Conservation (phyloP, 2,113 vertebrate species). For the Zosterops japonicus region DNA sequence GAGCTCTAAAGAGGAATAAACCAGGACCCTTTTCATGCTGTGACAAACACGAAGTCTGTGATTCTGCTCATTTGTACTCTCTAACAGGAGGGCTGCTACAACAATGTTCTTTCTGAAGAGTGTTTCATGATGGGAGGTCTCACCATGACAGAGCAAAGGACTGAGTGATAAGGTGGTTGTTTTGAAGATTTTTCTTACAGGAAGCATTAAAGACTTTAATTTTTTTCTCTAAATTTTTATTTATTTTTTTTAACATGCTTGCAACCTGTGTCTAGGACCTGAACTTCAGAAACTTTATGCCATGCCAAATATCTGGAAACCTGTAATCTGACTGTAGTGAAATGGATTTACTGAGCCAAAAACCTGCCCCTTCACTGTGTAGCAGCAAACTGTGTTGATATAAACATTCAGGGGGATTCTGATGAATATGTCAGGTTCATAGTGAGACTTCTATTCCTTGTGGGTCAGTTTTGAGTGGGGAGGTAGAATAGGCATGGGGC, state of each 20-base stretch:
- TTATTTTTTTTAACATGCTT: background rate
- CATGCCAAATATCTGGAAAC: rapidly evolving
- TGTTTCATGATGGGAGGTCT: background rate
- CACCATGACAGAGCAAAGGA: background rate
- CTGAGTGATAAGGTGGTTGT: background rate
- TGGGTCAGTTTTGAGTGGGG: background rate
- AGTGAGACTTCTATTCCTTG: background rate
- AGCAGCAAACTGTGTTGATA: background rate
- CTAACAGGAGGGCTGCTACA: background rate
- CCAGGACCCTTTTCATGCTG: background rate
- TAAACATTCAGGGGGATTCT: background rate
- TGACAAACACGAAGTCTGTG: background rate
- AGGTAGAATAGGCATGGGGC: background rate
- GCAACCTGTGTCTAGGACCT: background rate
- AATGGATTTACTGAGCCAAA: rapidly evolving
- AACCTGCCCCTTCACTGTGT: background rate
- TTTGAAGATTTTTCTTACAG: background rate
- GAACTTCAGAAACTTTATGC: background rate
- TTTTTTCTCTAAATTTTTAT: background rate
- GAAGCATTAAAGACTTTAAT: background rate
- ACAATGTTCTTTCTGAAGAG: background rate
- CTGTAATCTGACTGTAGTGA: background rate
- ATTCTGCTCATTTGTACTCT: background rate
- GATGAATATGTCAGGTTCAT: background rate
- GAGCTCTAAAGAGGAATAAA: background rate